phyloP scores from a whole-genome alignment of 2,797 vertebrate genomes.

The Acipenser ruthenus region DNA sequence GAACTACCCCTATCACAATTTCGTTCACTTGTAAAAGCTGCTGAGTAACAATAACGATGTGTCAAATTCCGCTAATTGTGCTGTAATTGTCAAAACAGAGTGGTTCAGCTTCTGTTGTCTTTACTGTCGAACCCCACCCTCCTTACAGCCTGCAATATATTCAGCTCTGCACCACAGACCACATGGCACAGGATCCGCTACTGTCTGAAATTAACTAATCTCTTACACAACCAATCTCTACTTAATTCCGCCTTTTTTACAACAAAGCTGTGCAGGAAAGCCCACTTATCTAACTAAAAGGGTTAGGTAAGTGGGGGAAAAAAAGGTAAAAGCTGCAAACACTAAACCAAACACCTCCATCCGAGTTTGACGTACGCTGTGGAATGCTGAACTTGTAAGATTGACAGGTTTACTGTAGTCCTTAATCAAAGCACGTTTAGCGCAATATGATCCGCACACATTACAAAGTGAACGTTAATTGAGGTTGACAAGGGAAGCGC shows the following conservation, averaged over 20 bases:
- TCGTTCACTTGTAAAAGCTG: not conserved
- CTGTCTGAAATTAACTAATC: not conserved
- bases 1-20: too few relatives aligned
- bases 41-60: not conserved
- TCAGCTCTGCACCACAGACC: constrained; percentile 12
- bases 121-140: constrained; percentile 15
- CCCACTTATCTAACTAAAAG: too few relatives aligned
- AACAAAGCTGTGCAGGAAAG: too few relatives aligned
- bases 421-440: not conserved
- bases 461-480: not conserved
- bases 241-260: too few relatives aligned
- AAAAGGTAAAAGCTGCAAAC: too few relatives aligned
- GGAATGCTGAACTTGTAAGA: not conserved
- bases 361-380: not conserved
- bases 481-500: not conserved
- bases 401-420: not conserved
- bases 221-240: not conserved
- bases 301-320: too few relatives aligned
- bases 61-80: not conserved
- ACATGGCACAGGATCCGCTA: not conserved
- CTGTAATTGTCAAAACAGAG: not conserved
- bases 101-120: not conserved
- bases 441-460: not conserved
- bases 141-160: constrained; percentile 8
- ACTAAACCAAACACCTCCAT: not conserved